Conservation (phyloP, 2,888 invertebrate species). For the Selenia dentaria region DNA sequence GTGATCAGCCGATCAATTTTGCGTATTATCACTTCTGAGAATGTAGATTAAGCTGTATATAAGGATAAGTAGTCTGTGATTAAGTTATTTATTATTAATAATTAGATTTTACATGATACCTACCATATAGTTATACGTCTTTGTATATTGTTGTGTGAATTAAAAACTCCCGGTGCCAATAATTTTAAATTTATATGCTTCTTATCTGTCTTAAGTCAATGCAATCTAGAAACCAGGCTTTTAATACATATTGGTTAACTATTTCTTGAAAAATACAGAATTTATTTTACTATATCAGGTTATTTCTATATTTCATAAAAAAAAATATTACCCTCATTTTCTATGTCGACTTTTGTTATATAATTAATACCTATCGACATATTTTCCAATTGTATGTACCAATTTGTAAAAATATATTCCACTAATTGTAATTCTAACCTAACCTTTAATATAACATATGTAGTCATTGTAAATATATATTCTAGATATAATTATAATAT, state of each 20-base stretch:
- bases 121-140: constrained; percentile 5
- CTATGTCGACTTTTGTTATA: too few relatives aligned
- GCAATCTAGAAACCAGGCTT: too few relatives aligned
- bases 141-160: constrained; percentile 26
- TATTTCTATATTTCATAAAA: too few relatives aligned
- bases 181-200: too few relatives aligned
- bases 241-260: too few relatives aligned
- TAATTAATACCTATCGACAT: too few relatives aligned
- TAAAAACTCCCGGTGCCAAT: constrained; percentile 31
- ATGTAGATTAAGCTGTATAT: constrained; percentile 32
- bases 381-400: too few relatives aligned
- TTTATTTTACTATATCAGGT: too few relatives aligned
- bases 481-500: constrained; percentile 10
- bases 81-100: constrained; percentile 70
- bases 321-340: too few relatives aligned
- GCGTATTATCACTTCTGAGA: constrained; percentile 77
- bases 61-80: constrained; percentile 68
- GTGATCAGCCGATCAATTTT: constrained; percentile 73
- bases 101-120: constrained; percentile 41
- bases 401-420: too few relatives aligned
- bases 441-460: constrained; percentile 4
- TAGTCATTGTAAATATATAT: constrained; percentile 46
- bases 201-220: too few relatives aligned
- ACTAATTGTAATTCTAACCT: constrained; percentile 1
- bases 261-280: too few relatives aligned